These are phyloP conservation scores for Champsocephalus esox DNA, from an alignment of 2,797 vertebrate genomes.

Conservation along the genomic window DNA sequence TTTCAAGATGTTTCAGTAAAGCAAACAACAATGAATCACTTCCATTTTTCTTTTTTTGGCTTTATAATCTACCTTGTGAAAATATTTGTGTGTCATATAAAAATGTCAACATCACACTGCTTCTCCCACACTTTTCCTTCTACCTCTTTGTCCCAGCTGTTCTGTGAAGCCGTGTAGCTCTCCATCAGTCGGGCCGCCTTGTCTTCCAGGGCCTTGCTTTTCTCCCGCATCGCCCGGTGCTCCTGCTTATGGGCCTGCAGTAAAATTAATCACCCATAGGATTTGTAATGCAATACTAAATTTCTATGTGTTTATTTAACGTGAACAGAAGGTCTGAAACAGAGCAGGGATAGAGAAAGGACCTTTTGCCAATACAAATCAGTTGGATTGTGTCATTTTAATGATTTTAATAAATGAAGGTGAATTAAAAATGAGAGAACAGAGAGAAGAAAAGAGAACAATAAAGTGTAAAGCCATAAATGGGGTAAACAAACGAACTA, in stretches of 20 bases:
- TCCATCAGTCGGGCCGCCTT: slow-evolving; percentile 89
- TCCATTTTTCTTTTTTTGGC: background rate
- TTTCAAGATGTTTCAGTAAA: background rate
- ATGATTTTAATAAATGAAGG: slow-evolving; percentile 98
- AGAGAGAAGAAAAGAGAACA: slow-evolving; percentile 84
- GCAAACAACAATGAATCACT: background rate
- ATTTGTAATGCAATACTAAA: slow-evolving; percentile 99
- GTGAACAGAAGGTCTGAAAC: slow-evolving; percentile 92
- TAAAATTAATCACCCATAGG: slow-evolving; percentile 99
- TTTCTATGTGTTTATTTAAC: slow-evolving; percentile 98
- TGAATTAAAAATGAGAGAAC: slow-evolving; percentile 84
- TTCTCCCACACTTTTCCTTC: slow-evolving; percentile 4
- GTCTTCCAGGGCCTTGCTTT: slow-evolving; percentile 90
- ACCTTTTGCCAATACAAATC: slow-evolving; percentile 90
- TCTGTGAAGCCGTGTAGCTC: slow-evolving; percentile 83
- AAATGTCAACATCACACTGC: background rate
- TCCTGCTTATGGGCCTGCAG: slow-evolving; percentile 96
- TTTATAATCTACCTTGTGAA: background rate
- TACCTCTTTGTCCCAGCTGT: slow-evolving; percentile 90
- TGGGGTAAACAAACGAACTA: slow-evolving; percentile 92
- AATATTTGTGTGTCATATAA: background rate
- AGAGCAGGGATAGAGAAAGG: slow-evolving; percentile 72
- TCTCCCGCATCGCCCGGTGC: slow-evolving; percentile 93
- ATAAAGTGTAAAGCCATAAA: slow-evolving; percentile 92
- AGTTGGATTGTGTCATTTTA: slow-evolving; percentile 94